These are phyloP conservation scores for Collichthys lucidus DNA, from an alignment of 2,113 vertebrate genomes.

Conservation along the genomic window DNA sequence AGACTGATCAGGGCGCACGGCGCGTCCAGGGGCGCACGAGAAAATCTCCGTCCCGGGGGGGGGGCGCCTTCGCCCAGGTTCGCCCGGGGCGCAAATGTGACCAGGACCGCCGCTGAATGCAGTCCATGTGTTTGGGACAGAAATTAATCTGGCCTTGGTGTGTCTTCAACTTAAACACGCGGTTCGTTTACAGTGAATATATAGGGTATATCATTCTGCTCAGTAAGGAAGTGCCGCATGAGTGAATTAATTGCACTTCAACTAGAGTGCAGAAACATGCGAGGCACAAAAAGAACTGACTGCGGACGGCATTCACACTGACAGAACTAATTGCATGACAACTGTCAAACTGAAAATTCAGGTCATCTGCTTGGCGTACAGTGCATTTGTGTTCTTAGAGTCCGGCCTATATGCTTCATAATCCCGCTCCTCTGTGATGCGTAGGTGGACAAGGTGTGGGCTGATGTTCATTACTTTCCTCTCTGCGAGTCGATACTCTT, in stretches of 20 bases:
- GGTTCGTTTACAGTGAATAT: slow-evolving; percentile 9
- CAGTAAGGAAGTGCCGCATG: background rate
- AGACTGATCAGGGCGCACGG: no score
- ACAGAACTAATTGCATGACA: slow-evolving; percentile 64
- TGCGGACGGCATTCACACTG: slow-evolving; percentile 31
- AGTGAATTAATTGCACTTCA: slow-evolving; percentile 38
- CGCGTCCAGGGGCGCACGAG: no score
- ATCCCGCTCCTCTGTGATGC: slow-evolving; percentile 63
- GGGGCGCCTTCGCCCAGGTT: no score
- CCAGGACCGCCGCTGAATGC: no score
- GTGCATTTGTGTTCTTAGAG: slow-evolving; percentile 59
- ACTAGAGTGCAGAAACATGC: slow-evolving; percentile 25
- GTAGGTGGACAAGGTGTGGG: slow-evolving; percentile 81
- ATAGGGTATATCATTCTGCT: background rate
- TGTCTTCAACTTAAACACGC: slow-evolving; percentile 1
- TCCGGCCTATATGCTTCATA: slow-evolving; percentile 68
- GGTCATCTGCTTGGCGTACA: slow-evolving; percentile 65
- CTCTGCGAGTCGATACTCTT: slow-evolving; percentile 66
- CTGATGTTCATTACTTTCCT: slow-evolving; percentile 79
- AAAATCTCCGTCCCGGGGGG: no score
- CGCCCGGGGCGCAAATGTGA: no score
- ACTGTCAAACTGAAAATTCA: slow-evolving; percentile 69
- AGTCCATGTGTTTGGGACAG: background rate
- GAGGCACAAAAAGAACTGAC: slow-evolving; percentile 31
- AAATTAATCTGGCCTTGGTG: background rate